Conservation (phyloP, 2,888 invertebrate genomes). For the Caenorhabditis sinica region DNA sequence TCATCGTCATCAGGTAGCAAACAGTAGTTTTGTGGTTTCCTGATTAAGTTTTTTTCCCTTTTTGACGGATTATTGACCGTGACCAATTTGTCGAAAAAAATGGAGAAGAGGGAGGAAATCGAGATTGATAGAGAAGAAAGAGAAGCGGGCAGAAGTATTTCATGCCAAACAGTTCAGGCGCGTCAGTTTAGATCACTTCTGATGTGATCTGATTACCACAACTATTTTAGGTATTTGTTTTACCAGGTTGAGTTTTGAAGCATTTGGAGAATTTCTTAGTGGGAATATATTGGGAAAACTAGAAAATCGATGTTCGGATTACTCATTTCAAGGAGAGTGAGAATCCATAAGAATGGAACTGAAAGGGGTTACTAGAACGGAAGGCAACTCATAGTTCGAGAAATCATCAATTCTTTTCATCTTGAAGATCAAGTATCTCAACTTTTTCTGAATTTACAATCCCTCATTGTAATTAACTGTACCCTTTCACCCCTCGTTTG, state of each 20-base stretch:
- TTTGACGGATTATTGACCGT: conserved; percentile 59
- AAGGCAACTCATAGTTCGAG: not conserved
- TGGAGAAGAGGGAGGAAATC: conserved; percentile 15
- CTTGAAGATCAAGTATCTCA: no score
- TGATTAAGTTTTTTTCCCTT: conserved; percentile 39
- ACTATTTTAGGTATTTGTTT: conserved; percentile 27
- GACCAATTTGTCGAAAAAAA: conserved; percentile 41
- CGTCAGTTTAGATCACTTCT: conserved; percentile 45
- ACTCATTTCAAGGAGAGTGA: not conserved
- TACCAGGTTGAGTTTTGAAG: not conserved
- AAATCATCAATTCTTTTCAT: no score
- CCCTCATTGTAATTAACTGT: no score
- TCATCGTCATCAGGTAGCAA: conserved; percentile 33
- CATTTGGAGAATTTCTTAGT: not conserved
- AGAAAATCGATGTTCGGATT: conserved; percentile 18
- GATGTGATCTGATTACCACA: conserved; percentile 46
- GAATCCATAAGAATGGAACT: not conserved
- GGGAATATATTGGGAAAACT: not conserved
- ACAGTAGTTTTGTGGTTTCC: conserved; percentile 57
- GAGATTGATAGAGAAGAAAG: conserved; percentile 19
- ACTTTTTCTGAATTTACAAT: no score
- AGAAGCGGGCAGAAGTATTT: conserved; percentile 11
- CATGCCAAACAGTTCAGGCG: conserved; percentile 55
- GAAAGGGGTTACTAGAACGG: not conserved
- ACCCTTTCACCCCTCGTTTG: no score